Percentiles rank a stretch among this genome's conserved stretches.
Evolutionary conservation across 2,888 invertebrate genomes (phyloP).

Genomic region (Diabrotica balteata): DNA sequence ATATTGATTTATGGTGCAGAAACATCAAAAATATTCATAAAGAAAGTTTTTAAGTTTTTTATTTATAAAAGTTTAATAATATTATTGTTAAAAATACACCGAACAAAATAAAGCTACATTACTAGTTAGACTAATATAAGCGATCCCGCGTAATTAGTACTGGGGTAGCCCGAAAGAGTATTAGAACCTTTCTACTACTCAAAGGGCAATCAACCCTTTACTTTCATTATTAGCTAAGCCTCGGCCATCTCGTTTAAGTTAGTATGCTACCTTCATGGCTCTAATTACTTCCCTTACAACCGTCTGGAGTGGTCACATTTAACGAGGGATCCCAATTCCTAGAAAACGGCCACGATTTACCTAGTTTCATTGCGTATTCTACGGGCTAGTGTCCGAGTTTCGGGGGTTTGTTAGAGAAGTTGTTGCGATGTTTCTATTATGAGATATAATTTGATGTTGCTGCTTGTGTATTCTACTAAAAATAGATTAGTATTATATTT

Average conservation of each 20-base stretch:
- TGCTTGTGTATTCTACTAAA: too few species aligned
- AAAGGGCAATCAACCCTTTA: slow-evolving; percentile 39
- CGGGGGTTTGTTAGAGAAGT: not conserved
- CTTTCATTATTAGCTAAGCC: slow-evolving; percentile 36
- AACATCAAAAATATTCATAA: too few species aligned
- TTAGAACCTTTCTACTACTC: slow-evolving; percentile 28
- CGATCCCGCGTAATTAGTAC: too few species aligned
- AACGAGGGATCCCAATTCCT: slow-evolving; percentile 17
- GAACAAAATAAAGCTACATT: too few species aligned
- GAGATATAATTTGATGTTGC: too few species aligned
- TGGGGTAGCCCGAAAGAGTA: slow-evolving; percentile 10
- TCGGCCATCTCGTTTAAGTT: slow-evolving; percentile 35
- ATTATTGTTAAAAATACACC: too few species aligned
- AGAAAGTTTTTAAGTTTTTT: too few species aligned
- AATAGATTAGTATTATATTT: too few species aligned
- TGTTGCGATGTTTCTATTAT: too few species aligned
- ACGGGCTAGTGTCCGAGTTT: slow-evolving; percentile 17
- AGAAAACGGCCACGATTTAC: slow-evolving; percentile 16
- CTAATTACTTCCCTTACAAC: slow-evolving; percentile 34
- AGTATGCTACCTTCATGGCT: slow-evolving; percentile 35
- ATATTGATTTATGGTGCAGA: too few species aligned
- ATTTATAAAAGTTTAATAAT: too few species aligned
- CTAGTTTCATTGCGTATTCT: slow-evolving; percentile 26
- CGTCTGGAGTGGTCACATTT: slow-evolving; percentile 30
- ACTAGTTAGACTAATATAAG: too few species aligned